Evolutionary conservation across 2,888 invertebrate species (phyloP).

Genomic region (Dicranocentrus wangi): DNA sequence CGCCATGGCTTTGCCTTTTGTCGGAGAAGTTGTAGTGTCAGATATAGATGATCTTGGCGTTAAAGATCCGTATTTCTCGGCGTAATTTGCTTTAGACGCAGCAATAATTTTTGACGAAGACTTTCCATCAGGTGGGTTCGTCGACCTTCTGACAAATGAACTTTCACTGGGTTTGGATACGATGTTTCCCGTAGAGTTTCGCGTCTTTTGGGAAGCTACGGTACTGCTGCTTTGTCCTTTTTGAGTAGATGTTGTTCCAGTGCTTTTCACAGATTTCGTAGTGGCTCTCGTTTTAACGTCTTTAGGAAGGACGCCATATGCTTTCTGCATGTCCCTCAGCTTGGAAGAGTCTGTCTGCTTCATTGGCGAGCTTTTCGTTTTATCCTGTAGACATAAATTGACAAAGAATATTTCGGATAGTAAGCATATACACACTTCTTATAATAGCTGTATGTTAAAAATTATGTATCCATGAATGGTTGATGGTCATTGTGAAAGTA

Average conservation of each 20-base stretch:
- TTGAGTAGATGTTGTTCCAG: not conserved
- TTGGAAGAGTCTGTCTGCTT: constrained; percentile 26
- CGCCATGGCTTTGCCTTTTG: too few species aligned
- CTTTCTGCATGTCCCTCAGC: constrained; percentile 50
- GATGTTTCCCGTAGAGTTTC: not conserved
- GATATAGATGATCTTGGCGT: too few species aligned
- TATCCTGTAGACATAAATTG: not conserved
- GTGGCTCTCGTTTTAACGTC: constrained; percentile 4
- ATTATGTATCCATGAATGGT: too few species aligned
- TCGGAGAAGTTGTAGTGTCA: too few species aligned
- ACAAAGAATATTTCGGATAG: too few species aligned
- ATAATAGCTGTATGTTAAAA: too few species aligned
- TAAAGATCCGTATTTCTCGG: constrained; percentile 39
- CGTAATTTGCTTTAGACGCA: constrained; percentile 47
- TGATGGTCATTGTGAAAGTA: too few species aligned
- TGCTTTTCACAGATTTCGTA: constrained; percentile 17
- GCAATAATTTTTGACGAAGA: constrained; percentile 47
- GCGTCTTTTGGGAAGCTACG: not conserved
- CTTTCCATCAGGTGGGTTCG: constrained; percentile 7
- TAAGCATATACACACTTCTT: too few species aligned
- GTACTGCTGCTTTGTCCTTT: too few species aligned
- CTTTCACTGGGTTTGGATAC: not conserved
- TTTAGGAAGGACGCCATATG: constrained; percentile 40
- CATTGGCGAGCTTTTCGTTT: not conserved
- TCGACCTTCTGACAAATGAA: too few species aligned